Evolutionary conservation across 2,113 vertebrate genomes (phyloP), one percentile per base, ranked within the genome.

Genomic region (Neolamprologus hecqui): DNA sequence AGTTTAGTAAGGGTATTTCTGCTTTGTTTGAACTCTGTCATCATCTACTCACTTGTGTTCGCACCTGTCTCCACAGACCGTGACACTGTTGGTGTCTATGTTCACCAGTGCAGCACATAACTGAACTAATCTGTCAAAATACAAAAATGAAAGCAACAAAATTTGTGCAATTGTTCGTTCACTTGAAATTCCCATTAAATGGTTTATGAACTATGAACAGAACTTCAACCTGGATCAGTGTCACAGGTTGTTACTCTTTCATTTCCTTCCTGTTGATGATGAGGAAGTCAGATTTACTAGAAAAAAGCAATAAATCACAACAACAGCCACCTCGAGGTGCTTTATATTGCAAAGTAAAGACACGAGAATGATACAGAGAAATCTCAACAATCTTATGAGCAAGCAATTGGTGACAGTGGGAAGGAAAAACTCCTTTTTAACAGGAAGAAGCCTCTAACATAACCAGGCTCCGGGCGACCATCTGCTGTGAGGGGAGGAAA

Each of bases 381-480:
- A 60, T 60, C 15, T 33, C 57, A 33, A 60, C 14, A 33, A 60
- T 60, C 28, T 11, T 17, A 19, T 6, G 58, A 60, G 58, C 15
- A 33, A 33, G 58, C 15, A 60, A 19, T 19, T 35, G 58, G 17
- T 35, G 58, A 35, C 58, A 63, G 58, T 0, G 31, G 9, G 58
- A 63, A 63, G 58, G 58, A 63, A 63, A 63, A 63, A 35, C 17
- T 3, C 15, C 1, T n/a, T 63, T 63, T 63, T 33, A 63, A 63
- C 31, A 63, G 58, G 58, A 63, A 63, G 28, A 63, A 63, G 9
- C 31, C 15, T 63, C 2, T 11, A 19, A 17, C 5, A 6, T 10
- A 19, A 11, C 58, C 58, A 63, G 58, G 58, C 9, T 63, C 28
- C 3, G 4, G 17, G 58, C 1, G 0, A 1, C 31, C 2, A 2